These are phyloP conservation scores for Periplaneta americana DNA, from an alignment of 1,140 invertebrate genomes.

Conservation along the genomic window DNA sequence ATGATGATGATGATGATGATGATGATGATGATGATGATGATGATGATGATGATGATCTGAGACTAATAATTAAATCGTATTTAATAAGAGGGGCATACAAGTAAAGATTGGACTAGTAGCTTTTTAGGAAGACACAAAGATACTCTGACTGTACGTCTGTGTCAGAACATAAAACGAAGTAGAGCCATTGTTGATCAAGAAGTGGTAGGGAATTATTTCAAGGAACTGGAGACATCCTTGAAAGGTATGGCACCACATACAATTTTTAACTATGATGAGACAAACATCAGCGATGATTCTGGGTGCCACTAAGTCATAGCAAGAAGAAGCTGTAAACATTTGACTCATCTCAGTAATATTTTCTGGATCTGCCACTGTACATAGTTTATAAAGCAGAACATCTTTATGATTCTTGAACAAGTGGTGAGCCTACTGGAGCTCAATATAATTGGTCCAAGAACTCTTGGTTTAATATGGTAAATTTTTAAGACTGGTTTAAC, in stretches of 20 bases:
- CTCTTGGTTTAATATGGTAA: not conserved
- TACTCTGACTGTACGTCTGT: not conserved
- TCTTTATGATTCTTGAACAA: not conserved
- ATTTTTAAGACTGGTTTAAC: not conserved
- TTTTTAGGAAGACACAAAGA: not conserved
- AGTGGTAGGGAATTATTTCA: not conserved
- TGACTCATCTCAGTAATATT: not conserved
- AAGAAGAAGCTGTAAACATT: not conserved
- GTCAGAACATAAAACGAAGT: constrained; percentile 4
- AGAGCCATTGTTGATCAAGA: not conserved
- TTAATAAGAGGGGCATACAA: not conserved
- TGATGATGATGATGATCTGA: too few relatives aligned
- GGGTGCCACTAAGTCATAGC: not conserved
- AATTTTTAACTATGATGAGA: constrained; percentile 7
- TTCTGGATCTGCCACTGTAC: not conserved
- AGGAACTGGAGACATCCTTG: not conserved
- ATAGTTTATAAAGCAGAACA: too few relatives aligned
- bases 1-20: too few relatives aligned
- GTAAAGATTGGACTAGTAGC: not conserved
- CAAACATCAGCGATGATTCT: not conserved
- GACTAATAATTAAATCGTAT: not conserved
- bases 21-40: too few relatives aligned
- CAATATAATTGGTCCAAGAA: not conserved
- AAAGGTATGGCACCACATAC: not conserved
- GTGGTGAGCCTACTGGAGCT: not conserved